Evolutionary conservation across 2,113 vertebrate genomes (phyloP), one percentile per base, ranked within the genome.

Genomic region (Hypocryptadius cinnamomeus): DNA sequence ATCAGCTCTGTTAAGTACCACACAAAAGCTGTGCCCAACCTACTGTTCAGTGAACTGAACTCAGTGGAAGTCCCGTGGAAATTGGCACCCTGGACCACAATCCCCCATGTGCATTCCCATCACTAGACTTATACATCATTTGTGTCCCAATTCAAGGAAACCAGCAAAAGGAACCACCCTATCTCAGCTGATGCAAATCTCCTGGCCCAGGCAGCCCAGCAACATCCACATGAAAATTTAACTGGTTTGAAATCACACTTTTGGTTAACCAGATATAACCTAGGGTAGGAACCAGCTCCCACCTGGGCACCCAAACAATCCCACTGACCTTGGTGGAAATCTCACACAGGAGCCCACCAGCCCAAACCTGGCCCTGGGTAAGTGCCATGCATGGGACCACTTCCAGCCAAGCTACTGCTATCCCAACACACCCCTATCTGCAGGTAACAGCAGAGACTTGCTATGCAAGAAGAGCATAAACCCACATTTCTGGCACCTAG

Each of bases 301-400:
- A 54, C 2, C 6, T 8, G 48, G n/a, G 9, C 40, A 86, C 25
- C 42, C 50, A 69, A 30, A 44, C 0, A 2, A 48, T 31, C 25
- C 68, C 2, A 1, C 10, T 45, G 37, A 76, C 25, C 12, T 20
- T 5, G 1, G 21, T 16, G 35, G 66, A 82, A 94, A 76, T 18
- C 42, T 57, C 65, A 57, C 1, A 4, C 6, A 68, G 35, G 56
- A 80, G 40, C 33, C 14, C 54, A 61, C 9, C 23, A 73, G 39
- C 35, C 30, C 68, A 74, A 42, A 3, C 10, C 17, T 21, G 8
- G 24, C 13, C 28, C 24, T 39, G 33, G 9, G 6, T 11, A 81
- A 78, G 24, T 28, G 60, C 44, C 5, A 8, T 0, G 0, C 6
- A 54, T 0, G 3, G 31, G 3, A 23, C 9, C 4, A 1, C 37